phyloP scores from a whole-genome alignment of 2,113 vertebrate species.

The pig (Sus scrofa) region DNA sequence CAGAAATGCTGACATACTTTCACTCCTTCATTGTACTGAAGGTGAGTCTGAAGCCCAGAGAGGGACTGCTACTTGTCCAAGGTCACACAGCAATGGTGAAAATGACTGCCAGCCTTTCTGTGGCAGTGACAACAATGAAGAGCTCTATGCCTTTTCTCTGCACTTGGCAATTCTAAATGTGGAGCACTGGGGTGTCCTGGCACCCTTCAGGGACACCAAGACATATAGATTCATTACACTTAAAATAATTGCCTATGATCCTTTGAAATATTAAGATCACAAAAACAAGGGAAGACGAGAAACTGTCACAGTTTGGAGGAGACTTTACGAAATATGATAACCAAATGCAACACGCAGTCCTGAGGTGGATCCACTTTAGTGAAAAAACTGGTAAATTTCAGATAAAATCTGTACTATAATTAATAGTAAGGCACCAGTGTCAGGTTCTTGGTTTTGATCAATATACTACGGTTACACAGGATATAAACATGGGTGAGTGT shows the following conservation, averaged over 20 bases:
- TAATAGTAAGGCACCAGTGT: neutral
- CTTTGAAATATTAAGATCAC: neutral
- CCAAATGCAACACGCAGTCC: neutral
- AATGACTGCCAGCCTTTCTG: neutral
- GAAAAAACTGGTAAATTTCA: neutral
- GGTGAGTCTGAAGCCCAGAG: neutral
- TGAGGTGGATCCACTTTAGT: neutral
- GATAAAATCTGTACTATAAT: neutral
- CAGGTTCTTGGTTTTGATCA: neutral
- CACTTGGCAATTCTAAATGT: neutral
- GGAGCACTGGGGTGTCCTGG: neutral
- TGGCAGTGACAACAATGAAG: neutral
- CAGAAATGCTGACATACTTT: neutral
- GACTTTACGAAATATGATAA: accelerated
- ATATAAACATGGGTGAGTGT: neutral
- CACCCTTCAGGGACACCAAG: neutral
- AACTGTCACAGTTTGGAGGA: neutral
- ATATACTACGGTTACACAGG: accelerated
- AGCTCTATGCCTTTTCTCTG: neutral
- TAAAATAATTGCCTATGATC: neutral
- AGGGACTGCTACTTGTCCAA: neutral
- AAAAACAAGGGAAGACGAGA: neutral
- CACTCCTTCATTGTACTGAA: neutral
- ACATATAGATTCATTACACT: neutral
- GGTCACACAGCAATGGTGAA: neutral